Evolutionary conservation across 2,888 invertebrate genomes (phyloP).

Genomic region (Troides helena): DNA sequence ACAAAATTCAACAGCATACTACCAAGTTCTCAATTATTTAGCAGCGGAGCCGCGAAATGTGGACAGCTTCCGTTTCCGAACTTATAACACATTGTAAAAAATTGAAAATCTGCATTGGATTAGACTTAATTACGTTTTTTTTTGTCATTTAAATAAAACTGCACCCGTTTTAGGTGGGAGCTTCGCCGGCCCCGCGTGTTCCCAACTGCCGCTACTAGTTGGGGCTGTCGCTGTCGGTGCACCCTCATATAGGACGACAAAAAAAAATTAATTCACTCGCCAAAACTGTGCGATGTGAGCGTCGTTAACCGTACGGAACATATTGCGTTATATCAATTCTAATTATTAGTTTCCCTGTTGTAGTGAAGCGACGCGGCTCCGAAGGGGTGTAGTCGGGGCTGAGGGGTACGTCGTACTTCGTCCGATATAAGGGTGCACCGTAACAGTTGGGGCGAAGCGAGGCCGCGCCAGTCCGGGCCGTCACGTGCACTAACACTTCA

Average conservation of each 20-base stretch:
- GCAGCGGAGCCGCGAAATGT: constrained; percentile 54
- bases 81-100: constrained; percentile 69
- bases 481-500: constrained; percentile 79
- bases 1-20: constrained; percentile 78
- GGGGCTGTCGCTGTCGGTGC: constrained; percentile 48
- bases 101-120: constrained; percentile 73
- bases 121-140: constrained; percentile 70
- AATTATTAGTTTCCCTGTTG: neutral
- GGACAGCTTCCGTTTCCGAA: constrained; percentile 70
- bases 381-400: constrained; percentile 7
- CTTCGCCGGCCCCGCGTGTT: constrained; percentile 73
- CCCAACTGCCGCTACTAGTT: constrained; percentile 61
- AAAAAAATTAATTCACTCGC: neutral
- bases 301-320: neutral
- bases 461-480: constrained; percentile 72
- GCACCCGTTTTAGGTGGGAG: constrained; percentile 78
- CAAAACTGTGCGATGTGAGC: neutral
- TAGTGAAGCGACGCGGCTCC: constrained; percentile 2
- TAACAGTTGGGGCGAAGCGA: constrained; percentile 73
- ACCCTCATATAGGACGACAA: constrained; percentile 33
- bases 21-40: constrained; percentile 72
- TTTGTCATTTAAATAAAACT: constrained; percentile 79
- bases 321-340: neutral
- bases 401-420: constrained; percentile 13
- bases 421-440: constrained; percentile 27